Evolutionary conservation across 92 coral and sea anemone species (phyloP).

Genomic region (Epizoanthus illoricatus): DNA sequence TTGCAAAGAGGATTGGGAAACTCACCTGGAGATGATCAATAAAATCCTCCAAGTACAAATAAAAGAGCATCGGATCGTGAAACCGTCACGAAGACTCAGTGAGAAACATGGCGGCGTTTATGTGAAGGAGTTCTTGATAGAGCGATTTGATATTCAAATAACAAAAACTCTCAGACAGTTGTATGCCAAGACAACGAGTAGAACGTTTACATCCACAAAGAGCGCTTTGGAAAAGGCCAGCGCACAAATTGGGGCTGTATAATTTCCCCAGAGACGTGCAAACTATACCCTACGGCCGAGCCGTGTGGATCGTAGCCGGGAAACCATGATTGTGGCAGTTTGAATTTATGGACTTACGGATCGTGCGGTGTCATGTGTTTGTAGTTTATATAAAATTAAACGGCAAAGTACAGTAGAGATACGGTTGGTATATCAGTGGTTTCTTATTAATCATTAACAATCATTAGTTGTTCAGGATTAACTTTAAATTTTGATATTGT

Average conservation of each 20-base stretch:
- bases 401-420: too few relatives aligned
- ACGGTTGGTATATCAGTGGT: too few relatives aligned
- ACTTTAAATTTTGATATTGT: too few relatives aligned
- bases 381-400: too few relatives aligned
- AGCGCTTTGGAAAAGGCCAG: constrained; percentile 72
- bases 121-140: constrained; percentile 63
- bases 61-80: constrained; percentile 77
- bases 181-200: constrained; percentile 78
- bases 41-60: constrained; percentile 65
- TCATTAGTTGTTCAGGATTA: too few relatives aligned
- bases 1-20: constrained; percentile 68
- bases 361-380: too few relatives aligned
- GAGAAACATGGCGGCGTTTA: constrained; percentile 54
- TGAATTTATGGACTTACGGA: too few relatives aligned
- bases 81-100: constrained; percentile 57
- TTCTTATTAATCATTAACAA: too few relatives aligned
- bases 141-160: constrained; percentile 64
- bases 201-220: constrained; percentile 74
- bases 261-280: not conserved
- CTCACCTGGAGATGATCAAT: constrained; percentile 60
- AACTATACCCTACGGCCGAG: too few relatives aligned
- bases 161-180: constrained; percentile 71
- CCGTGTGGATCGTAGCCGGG: too few relatives aligned
- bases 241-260: constrained; percentile 47
- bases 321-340: too few relatives aligned